Evolutionary conservation across 2,888 invertebrate genomes (phyloP), one percentile per base, ranked within the genome.

Genomic region (Aradus depressus): DNA sequence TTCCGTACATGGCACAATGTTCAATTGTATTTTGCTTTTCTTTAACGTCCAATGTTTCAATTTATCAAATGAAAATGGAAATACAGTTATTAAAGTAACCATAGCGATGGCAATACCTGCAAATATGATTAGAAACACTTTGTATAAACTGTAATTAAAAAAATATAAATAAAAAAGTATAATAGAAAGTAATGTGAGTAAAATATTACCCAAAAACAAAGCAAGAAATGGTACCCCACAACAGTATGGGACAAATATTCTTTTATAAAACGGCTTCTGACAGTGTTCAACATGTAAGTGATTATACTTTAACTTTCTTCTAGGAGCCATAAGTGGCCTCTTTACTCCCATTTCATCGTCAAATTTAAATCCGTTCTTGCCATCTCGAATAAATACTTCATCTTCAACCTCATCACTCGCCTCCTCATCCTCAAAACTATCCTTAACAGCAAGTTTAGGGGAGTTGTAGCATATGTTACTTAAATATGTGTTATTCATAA

Each of bases 321-420:
- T 72, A 1, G 82, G 81, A 12, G 83, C 79, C 83, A 84, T 84
- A 19, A 84, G 65, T 0, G 83, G 83, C 51, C 80, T 70, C 65
- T 82, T 82, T 2, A 81, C 75, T 3, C 79, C 80, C 59, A 79
- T 72, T 58, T 82, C 81, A 61, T 81, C 79, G 50, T 74, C 74
- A 51, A 77, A 66, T 66, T 77, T 79, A 59, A 69, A 72, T 41
- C 79, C 76, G 60, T 75, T 76, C 64, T 76, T 76, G 16, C 81
- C 80, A 69, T 83, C 81, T 55, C 81, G 72, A 59, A 83, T 81
- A 63, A 84, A 84, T 16, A 84, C 83, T 65, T 84, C 83, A 65
- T 84, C 83, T 61, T 84, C 83, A 12, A 83, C 78, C 66, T 83
- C 83, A 61, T 82, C 82, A 60, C 81, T 71, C 57, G 79, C 75